Evolutionary conservation across 2,113 vertebrate genomes (phyloP), one percentile per base, ranked within the genome.

Genomic region (Ameiurus melas): DNA sequence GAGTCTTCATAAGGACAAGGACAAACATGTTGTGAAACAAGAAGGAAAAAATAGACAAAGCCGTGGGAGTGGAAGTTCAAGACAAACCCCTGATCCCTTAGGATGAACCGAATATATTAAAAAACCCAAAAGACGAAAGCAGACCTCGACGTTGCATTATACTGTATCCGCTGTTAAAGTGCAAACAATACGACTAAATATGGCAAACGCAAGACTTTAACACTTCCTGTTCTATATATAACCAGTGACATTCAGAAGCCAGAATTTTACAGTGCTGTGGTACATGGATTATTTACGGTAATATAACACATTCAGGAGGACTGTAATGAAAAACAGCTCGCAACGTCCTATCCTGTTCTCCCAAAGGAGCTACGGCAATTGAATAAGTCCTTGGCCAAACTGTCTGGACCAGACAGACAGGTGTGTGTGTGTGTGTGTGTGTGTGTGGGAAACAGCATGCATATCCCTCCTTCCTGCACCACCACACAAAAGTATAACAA

Each of bases 311-410:
- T 53, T 79, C 77, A 55, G 14, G 39, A 75, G 39, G 8, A 53
- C 25, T 51, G 19, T 20, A 51, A 27, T 4, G 17, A 79, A 30
- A 81, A 36, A 8, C 16, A 58, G 30, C 27, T 19, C 20, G 27
- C 25, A 57, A 22, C 25, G 36, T 83, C 19, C 60, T 66, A 7
- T 47, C 13, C 84, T 82, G 75, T 51, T 64, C 47, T 88, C 51
- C 84, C 89, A 86, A 47, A 86, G 70, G 87, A 53, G 83, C 58
- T 55, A 53, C 58, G n/a, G 70, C 80, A 70, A 86, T 84, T 64
- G 71, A 85, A 90, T 90, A 85, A 86, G 81, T 73, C 83, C 82
- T 85, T 87, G 81, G 78, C 47, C 81, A 84, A 87, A 84, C 66
- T 3, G 33, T 64, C 43, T 14, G 13, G 43, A 60, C 68, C 89